Conservation (phyloP, 2,113 vertebrate genomes). For the Xiphophorus couchianus region DNA sequence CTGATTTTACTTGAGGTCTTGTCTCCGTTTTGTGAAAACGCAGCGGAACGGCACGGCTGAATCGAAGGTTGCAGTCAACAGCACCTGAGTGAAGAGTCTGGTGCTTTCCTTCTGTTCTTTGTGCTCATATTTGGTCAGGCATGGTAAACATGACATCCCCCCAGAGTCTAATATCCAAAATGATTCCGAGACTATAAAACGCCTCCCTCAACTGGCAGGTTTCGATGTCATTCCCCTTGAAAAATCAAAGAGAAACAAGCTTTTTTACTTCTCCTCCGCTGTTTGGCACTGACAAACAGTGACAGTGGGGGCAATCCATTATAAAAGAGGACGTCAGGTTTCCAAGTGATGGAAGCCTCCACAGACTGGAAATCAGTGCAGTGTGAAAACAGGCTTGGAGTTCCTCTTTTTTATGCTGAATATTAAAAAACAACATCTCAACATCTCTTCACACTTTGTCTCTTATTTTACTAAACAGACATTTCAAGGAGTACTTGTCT, state of each 20-base stretch:
- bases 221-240: constrained; percentile 34
- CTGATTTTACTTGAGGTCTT: neutral
- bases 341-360: constrained; percentile 51
- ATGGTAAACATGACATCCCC: constrained; percentile 10
- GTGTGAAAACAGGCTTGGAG: constrained; percentile 29
- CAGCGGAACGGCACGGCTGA: neutral
- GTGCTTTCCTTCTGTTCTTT: neutral
- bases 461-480: neutral
- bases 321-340: constrained; percentile 51
- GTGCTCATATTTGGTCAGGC: constrained; percentile 16
- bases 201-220: constrained; percentile 23
- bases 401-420: constrained; percentile 4
- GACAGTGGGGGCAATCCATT: constrained; percentile 47
- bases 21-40: neutral
- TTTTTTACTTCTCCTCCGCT: constrained; percentile 13
- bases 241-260: constrained; percentile 33
- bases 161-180: constrained; percentile 11
- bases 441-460: constrained; percentile 1
- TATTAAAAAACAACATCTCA: constrained; percentile 1
- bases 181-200: constrained; percentile 20
- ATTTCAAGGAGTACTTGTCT: constrained; percentile 2
- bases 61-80: neutral
- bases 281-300: constrained; percentile 53
- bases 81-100: neutral
- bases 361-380: constrained; percentile 41